Base-by-base conservation (phyloP, 2,797 vertebrate genomes). In the Alcedo atthis region DNA sequence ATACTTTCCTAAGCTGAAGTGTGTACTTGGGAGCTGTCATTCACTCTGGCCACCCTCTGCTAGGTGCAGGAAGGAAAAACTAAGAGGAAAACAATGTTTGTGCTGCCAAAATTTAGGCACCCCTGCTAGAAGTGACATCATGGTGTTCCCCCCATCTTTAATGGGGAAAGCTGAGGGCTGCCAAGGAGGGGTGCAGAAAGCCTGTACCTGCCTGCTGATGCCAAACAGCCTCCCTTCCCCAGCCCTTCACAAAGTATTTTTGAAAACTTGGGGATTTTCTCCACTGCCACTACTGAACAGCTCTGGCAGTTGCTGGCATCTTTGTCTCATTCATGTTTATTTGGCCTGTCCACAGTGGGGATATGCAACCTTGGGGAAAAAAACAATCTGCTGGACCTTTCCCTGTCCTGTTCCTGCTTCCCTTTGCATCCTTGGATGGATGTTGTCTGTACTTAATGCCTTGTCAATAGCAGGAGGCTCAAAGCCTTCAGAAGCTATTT, bases 371-470 rank as follows among this genome's bases (percentile, higher is more conserved):
- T 81, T 92, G 78, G 81, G 59, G 69, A 87, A 70, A 51, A 49
- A 25, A 68, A 67, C 71, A 25, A 13, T 20, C 17, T 26, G 48
- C 71, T 43, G n/a, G 42, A 67, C 19, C 26, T 77, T 37, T 91
- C 49, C 28, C 21, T 5, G 4, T 77, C 71, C 92, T 5, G 1
- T 35, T 79, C 58, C 40, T 4, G 0, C 88, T 93, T 90, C 91
- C 85, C 33, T 83, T 32, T 55, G 61, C 71, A 15, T 32, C 45
- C 68, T 21, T 2, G 4, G 71, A 62, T 1, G 15, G 86, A 89
- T 89, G 46, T 32, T 90, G 91, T 53, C 76, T 93, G 83, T 45
- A 22, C 81, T 93, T 80, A 71, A n/a, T 48, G 79, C n/a, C 62
- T 89, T 76, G 55, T 90, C 86, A 78, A 76, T 92, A 90, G 12